A percentile compares a stretch with the other conserved stretches of the same genome.
phyloP scores from a whole-genome alignment of 2,113 vertebrate species.

The Xiphophorus couchianus region DNA sequence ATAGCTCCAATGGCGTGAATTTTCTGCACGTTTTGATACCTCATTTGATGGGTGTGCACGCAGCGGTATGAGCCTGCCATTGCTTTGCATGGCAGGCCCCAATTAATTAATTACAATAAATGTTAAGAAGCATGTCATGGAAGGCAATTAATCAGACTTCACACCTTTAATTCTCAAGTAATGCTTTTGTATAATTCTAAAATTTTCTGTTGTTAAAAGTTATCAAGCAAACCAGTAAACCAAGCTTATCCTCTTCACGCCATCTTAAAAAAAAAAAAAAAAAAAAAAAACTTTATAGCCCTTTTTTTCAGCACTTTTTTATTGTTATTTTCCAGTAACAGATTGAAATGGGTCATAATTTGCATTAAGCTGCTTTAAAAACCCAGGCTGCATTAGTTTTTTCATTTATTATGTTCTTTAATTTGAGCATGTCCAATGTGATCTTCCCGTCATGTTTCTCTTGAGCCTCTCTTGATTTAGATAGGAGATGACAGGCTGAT shows the following conservation, averaged over 20 bases:
- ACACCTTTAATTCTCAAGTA: too few relatives aligned
- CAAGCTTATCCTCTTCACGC: background rate
- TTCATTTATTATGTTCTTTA: background rate
- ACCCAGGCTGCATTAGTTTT: background rate
- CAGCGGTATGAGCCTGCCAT: too few relatives aligned
- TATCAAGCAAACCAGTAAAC: background rate
- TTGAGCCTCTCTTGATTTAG: background rate
- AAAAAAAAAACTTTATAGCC: background rate
- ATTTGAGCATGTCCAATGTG: background rate
- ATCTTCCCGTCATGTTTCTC: background rate
- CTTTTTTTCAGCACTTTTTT: background rate
- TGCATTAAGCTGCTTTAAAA: background rate
- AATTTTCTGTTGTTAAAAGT: background rate
- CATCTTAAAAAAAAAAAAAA: background rate
- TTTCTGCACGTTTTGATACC: too few relatives aligned
- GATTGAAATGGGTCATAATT: background rate
- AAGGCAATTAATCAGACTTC: too few relatives aligned
- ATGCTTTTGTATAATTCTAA: too few relatives aligned
- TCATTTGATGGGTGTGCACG: too few relatives aligned
- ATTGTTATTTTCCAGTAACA: background rate
- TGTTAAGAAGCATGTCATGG: too few relatives aligned
- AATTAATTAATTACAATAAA: too few relatives aligned
- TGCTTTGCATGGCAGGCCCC: too few relatives aligned
- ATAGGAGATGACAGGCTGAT: conserved; percentile 2
- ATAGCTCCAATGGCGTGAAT: too few relatives aligned